Conservation (phyloP, 2,888 invertebrate species). For the Clusia tigrina region DNA sequence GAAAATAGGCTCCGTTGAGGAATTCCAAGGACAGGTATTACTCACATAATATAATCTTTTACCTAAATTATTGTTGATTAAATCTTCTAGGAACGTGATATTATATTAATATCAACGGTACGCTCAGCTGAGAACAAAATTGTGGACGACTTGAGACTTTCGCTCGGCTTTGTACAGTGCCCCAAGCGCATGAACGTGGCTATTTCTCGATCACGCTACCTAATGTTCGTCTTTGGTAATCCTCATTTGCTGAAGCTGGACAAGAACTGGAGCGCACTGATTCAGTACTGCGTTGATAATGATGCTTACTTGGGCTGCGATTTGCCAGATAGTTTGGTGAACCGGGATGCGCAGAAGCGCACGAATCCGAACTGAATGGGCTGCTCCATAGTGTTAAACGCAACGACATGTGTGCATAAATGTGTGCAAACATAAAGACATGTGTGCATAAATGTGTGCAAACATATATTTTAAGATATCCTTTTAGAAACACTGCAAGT, state of each 20-base stretch:
- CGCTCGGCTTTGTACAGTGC: slow-evolving; percentile 78
- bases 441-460: too few relatives aligned
- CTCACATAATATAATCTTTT: neutral
- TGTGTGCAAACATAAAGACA: too few relatives aligned
- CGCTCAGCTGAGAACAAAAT: slow-evolving; percentile 66
- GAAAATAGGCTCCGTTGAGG: slow-evolving; percentile 83
- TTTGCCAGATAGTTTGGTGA: slow-evolving; percentile 61
- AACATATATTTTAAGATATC: too few relatives aligned
- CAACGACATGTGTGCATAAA: too few relatives aligned
- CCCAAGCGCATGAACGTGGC: slow-evolving; percentile 89
- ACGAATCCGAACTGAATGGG: too few relatives aligned
- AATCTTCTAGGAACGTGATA: slow-evolving; percentile 62
- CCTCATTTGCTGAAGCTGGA: slow-evolving; percentile 76
- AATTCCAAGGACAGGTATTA: slow-evolving; percentile 83
- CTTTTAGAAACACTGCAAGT: too few relatives aligned
- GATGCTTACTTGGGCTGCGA: slow-evolving; percentile 77
- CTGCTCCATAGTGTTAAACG: too few relatives aligned
- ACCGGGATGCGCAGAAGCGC: too few relatives aligned
- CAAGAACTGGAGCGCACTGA: slow-evolving; percentile 73
- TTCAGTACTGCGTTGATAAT: slow-evolving; percentile 71
- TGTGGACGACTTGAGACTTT: slow-evolving; percentile 65
- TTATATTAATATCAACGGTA: slow-evolving; percentile 78
- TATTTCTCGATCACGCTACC: slow-evolving; percentile 78
- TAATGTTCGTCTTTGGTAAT: slow-evolving; percentile 85
- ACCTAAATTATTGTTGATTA: neutral